A percentile compares a stretch with the other conserved stretches of the same genome.
phyloP scores from a whole-genome alignment of 2,113 vertebrate species.

The Oreochromis tanganicae region DNA sequence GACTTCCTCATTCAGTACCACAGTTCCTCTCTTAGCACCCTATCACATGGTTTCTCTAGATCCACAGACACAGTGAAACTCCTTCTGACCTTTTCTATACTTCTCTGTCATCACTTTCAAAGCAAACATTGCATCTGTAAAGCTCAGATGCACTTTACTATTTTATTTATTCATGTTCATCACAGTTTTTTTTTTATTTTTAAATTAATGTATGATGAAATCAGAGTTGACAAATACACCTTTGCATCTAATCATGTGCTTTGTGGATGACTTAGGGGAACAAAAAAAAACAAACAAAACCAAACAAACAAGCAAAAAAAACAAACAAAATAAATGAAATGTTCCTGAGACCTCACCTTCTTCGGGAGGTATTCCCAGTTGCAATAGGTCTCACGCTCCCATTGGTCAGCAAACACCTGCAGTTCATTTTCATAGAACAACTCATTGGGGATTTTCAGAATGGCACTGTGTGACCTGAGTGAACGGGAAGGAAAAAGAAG shows the following conservation, averaged over 20 bases:
- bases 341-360: constrained; percentile 51
- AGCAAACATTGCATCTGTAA: not conserved
- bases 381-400: constrained; percentile 75
- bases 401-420: constrained; percentile 63
- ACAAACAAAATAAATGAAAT: not conserved
- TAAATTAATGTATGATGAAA: fast-evolving
- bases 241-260: not conserved
- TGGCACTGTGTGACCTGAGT: constrained; percentile 83
- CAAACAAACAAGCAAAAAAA: not conserved
- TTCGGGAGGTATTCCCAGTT: constrained; percentile 80
- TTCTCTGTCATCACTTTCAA: not conserved
- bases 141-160: not conserved
- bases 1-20: not conserved
- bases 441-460: constrained; percentile 83
- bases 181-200: not conserved
- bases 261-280: fast-evolving
- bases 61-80: not conserved
- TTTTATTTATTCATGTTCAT: not conserved
- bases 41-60: not conserved
- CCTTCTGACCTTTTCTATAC: not conserved
- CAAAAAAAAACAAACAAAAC: fast-evolving
- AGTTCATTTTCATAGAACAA: constrained; percentile 86
- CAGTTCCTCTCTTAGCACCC: not conserved
- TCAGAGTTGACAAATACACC: not conserved
- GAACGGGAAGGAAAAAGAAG: not conserved